Evolutionary conservation across 2,797 vertebrate genomes (phyloP).

Genomic region (Hemibagrus guttatus): DNA sequence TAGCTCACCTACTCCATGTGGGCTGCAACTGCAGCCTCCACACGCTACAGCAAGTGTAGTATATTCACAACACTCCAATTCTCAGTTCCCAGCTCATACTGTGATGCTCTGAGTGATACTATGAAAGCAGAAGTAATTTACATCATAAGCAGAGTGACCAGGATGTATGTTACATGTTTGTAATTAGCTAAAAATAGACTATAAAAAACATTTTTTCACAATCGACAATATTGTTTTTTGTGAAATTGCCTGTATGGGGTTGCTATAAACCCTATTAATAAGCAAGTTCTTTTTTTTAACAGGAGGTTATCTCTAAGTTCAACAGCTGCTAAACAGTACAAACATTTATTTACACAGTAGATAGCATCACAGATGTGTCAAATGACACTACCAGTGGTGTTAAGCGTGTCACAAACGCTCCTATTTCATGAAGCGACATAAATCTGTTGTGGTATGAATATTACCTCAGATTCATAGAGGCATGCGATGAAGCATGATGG

Average conservation of each 20-base stretch:
- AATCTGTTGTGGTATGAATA: constrained; percentile 39
- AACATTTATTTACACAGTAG: constrained; percentile 43
- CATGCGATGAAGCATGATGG: background rate
- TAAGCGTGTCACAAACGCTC: constrained; percentile 27
- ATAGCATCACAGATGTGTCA: constrained; percentile 36
- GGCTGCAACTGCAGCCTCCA: constrained; percentile 45
- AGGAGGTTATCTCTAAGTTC: background rate
- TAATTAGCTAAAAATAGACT: background rate
- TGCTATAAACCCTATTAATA: background rate
- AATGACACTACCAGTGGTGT: constrained; percentile 23
- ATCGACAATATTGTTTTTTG: background rate
- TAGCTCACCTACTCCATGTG: constrained; percentile 50
- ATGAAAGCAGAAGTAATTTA: background rate
- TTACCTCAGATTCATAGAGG: constrained; percentile 16
- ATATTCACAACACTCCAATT: constrained; percentile 8
- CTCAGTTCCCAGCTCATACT: background rate
- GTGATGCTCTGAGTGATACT: background rate
- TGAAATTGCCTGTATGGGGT: background rate
- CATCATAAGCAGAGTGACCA: background rate
- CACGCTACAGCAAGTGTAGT: constrained; percentile 34
- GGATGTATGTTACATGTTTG: background rate
- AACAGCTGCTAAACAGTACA: constrained; percentile 14
- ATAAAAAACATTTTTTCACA: background rate
- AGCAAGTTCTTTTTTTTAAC: background rate
- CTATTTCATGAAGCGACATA: constrained; percentile 16